phyloP scores from a whole-genome alignment of 2,797 vertebrate species.

The Stomatorhinus walkeri region DNA sequence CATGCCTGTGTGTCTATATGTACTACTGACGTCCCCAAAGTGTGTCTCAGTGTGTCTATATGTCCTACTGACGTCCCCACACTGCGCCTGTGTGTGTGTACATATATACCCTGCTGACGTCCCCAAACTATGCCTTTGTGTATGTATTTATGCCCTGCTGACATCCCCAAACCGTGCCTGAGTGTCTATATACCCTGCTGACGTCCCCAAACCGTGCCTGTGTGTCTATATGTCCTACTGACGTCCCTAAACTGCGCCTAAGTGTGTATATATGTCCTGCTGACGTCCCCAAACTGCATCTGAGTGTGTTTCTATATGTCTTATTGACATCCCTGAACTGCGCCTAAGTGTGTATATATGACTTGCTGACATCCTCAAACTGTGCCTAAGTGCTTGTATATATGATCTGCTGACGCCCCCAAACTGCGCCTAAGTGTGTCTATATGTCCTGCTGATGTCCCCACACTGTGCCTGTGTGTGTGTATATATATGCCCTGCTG shows the following conservation, averaged over 20 bases:
- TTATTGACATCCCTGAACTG: background rate
- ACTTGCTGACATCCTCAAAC: background rate
- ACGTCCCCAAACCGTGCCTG: accelerated
- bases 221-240: background rate
- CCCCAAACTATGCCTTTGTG: background rate
- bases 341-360: background rate
- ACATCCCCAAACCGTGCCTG: background rate
- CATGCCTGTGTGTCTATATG: background rate
- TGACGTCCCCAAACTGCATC: background rate
- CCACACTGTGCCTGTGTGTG: background rate
- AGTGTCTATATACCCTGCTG: background rate
- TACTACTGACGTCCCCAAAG: background rate
- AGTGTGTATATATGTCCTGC: background rate
- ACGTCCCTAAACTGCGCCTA: background rate
- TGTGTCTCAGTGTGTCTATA: background rate
- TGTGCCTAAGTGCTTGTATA: background rate
- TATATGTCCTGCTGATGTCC: background rate
- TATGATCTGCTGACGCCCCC: background rate
- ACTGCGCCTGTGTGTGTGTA: background rate
- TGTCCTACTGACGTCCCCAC: background rate
- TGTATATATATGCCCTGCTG: background rate
- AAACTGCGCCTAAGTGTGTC: background rate
- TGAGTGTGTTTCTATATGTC: background rate
- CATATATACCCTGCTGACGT: accelerated
- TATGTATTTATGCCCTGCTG: background rate